Evolutionary conservation across 2,888 invertebrate genomes (phyloP), one percentile per base, ranked within the genome.

Genomic region (Orthosia incerta): DNA sequence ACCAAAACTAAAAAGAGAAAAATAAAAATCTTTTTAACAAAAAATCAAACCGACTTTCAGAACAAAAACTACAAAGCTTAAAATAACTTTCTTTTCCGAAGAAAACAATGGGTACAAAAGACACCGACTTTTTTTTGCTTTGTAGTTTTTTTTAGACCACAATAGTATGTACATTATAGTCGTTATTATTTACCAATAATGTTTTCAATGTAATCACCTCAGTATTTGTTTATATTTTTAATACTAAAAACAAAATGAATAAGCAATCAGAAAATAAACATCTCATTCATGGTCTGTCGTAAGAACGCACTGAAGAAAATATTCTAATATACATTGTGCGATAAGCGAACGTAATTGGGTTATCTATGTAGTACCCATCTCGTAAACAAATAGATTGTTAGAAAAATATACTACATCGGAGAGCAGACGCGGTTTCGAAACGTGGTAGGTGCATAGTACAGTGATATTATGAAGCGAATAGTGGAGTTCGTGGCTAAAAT

Each of bases 261-360:
- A 18, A 15, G 39, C 23, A 59, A 53, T 62, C 61, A 71, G 26
- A 76, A 76, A 71, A 76, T 67, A 84, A 80, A 80, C 76, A 82
- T 59, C 81, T 85, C 86, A 87, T 88, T 87, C 87, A 89, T 66
- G 71, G 78, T 88, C 85, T 91, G 88, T 91, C 87, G 91, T 90
- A 91, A 92, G 89, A 81, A 56, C 76, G 71, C 74, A 74, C 83
- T 84, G 79, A 84, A 89, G 89, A 92, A 90, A 91, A 90, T 89
- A 90, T 90, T 88, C 90, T 90, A 91, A 89, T 91, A 89, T 91
- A 92, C 91, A 90, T 90, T 89, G 89, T 89, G 82, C 82, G 94
- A 95, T 94, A 95, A 94, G 88, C 74, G 72, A 64, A 65, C 71
- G 76, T 89, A 94, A 94, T 93, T 94, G 88, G 95, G 95, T 95